A percentile compares a stretch with the other conserved stretches of the same genome.
Conservation (phyloP, 2,797 vertebrate species). For the Scyliorhinus canicula region DNA sequence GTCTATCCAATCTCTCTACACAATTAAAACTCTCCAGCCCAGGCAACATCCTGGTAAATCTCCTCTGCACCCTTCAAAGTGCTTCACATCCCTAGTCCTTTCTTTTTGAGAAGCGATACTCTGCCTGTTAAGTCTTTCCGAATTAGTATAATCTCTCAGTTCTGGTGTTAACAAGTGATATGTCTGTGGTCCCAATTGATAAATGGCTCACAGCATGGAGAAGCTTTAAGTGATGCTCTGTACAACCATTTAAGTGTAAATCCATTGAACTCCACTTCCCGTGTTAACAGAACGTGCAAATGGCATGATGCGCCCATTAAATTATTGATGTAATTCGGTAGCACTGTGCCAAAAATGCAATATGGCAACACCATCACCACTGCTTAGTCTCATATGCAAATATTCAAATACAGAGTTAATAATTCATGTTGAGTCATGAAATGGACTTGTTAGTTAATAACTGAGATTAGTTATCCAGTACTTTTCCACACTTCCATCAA, state of each 20-base stretch:
- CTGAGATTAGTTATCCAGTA: background rate
- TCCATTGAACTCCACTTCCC: background rate
- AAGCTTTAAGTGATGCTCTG: background rate
- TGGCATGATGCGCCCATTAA: background rate
- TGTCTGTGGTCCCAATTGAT: background rate
- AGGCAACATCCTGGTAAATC: too few species aligned
- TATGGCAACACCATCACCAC: background rate
- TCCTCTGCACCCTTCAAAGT: too few species aligned
- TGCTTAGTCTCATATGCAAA: background rate
- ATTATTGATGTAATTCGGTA: background rate
- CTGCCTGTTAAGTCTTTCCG: too few species aligned
- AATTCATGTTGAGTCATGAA: background rate
- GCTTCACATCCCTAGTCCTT: too few species aligned
- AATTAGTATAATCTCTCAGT: too few species aligned
- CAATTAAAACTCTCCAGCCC: too few species aligned
- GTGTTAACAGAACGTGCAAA: background rate
- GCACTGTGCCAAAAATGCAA: background rate
- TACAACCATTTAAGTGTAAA: background rate
- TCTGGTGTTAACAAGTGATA: too few species aligned
- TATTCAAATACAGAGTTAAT: background rate
- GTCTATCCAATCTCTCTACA: too few species aligned
- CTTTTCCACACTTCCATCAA: background rate
- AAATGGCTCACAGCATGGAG: background rate
- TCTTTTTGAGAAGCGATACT: too few species aligned
- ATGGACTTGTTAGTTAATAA: background rate